Evolutionary conservation across 2,888 invertebrate genomes (phyloP), one percentile per base, ranked within the genome.

Genomic region (Drosophila austrosaltans): DNA sequence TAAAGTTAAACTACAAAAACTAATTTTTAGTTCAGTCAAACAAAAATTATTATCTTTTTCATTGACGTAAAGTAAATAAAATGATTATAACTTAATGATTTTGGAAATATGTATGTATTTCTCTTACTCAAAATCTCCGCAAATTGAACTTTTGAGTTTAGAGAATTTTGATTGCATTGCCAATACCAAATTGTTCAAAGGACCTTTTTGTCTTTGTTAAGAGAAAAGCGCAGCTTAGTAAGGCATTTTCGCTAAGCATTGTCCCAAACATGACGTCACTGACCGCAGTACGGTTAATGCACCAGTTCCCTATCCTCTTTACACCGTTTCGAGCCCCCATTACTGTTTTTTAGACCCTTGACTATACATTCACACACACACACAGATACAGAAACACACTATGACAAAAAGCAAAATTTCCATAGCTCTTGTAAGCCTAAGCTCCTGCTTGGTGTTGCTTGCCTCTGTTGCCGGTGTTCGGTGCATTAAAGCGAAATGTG

Each of bases 401-500:
- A 32, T 36, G 25, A 25, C 53, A 54, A 54, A 54, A 16, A 30
- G 54, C 54, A 20, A 16, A 7, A n/a, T 54, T 54, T 54, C 54
- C 32, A 54, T 54, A 54, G 30, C 53, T n/a, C 53, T 54, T 54
- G 48, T 2, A 6, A 56, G 56, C 12, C 36, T 57, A 57, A 57
- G 57, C 57, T 36, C 8, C 5, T 32, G 32, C 32, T 6, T 30
- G 36, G 8, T 36, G 36, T 8, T 6, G 10, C 8, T 10, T 36
- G 8, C 36, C 36, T 36, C 2, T 22, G 57, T 39, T 57, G 36
- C 12, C 36, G 36, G 16, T 36, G 57, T 39, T 22, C 36, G 36
- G 32, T 36, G 57, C 57, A 57, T 57, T 57, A 39, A 57, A 57
- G 32, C 57, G 12, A 57, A 57, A 39, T 57, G 57, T 57, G 57